Base-by-base conservation (phyloP, 2,797 vertebrate genomes). In the Sebastes itinus region DNA sequence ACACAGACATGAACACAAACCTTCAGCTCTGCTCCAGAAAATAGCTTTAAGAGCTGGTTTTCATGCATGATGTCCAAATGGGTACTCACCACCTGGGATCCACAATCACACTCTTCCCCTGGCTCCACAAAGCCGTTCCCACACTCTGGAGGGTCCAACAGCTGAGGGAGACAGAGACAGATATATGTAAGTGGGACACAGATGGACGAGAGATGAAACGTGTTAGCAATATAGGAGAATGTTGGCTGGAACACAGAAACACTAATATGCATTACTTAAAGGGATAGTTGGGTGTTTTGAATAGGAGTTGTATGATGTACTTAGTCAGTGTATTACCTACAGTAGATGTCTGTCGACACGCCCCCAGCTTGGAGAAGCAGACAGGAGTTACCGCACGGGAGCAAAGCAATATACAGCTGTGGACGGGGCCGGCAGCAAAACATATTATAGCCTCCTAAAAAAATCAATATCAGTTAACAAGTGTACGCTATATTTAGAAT, bases 71-170 rank as follows among this genome's bases (percentile, higher is more conserved):
- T 33, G 38, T 70, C 38, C 23, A 77, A 28, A n/a, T 49, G 62
- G 46, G 16, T 49, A 92, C 94, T 93, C 86, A 95, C 94, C 93
- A 95, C 91, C 85, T 94, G 94, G 75, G 94, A 94, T 55, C 94
- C 94, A 66, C 94, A 99, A 76, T 99, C 98, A 92, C 98, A 99
- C 82, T 99, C 97, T 84, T 99, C 98, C 74, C 98, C 98, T 7
- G 94, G 92, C 95, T 99, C 98, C 82, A 99, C 97, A 82, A 99
- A 99, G 75, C 98, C 98, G 82, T 99, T 99, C 72, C 99, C 99
- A 92, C 99, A 99, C 83, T 98, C 98, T 1, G 99, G 97, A 90
- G 97, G 98, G 92, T 99, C 99, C 68, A 99, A 89, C 64, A 94
- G 88, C 93, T 94, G 71, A 83, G 30, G 12, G 60, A 86, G 18